Evolutionary conservation across 2,113 vertebrate genomes (phyloP).

Genomic region (Alethe diademata): DNA sequence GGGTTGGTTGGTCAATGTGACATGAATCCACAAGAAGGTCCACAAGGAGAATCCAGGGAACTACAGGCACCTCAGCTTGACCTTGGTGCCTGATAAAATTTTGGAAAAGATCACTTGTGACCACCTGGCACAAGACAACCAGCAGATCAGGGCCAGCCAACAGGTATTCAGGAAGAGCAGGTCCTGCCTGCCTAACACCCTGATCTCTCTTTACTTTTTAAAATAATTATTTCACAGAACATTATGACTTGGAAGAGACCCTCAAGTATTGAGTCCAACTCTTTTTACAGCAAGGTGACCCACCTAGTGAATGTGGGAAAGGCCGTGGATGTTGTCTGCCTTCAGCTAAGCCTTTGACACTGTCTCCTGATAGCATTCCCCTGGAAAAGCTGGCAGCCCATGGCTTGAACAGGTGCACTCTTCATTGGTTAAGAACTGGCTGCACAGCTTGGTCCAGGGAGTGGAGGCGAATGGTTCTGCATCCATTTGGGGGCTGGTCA

Average conservation of each 20-base stretch:
- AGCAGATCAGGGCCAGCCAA: not conserved
- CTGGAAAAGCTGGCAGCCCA: not conserved
- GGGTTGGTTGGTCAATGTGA: not conserved
- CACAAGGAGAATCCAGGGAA: not conserved
- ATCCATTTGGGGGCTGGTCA: fast-evolving
- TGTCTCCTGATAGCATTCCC: fast-evolving
- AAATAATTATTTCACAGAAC: not conserved
- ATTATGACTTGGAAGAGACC: not conserved
- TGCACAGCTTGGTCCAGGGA: not conserved
- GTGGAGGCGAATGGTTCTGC: not conserved
- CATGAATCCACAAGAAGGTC: not conserved
- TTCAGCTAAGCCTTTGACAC: not conserved
- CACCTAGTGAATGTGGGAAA: not conserved
- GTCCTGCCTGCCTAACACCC: not conserved
- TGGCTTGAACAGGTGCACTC: no score
- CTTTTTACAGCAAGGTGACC: not conserved
- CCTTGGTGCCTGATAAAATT: not conserved
- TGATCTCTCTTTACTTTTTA: not conserved
- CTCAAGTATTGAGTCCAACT: not conserved
- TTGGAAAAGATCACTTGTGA: no score
- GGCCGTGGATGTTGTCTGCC: not conserved
- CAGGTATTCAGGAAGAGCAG: not conserved
- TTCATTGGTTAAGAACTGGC: not conserved
- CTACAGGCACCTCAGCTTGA: not conserved
- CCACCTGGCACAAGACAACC: not conserved